Evolutionary conservation across 2,888 invertebrate species (phyloP), one percentile per base, ranked within the genome.

Genomic region (Platynereis dumerilii): DNA sequence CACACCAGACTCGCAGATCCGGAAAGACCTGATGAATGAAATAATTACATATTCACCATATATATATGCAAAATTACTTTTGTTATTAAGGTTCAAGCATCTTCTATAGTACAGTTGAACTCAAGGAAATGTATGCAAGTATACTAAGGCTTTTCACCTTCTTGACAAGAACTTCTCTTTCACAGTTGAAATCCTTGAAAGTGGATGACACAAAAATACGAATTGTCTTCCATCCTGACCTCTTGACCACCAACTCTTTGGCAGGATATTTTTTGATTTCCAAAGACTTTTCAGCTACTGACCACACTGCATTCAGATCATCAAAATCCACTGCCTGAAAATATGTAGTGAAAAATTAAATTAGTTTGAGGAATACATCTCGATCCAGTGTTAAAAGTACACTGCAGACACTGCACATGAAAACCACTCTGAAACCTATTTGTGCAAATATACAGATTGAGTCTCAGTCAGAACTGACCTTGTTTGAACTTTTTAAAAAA

Each of bases 141-240:
- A n/a, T n/a, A n/a, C n/a, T n/a, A n/a, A n/a, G n/a, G n/a, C n/a
- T n/a, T 3, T 58, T 56, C 68, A 80, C 81, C 78, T 79, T 76
- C 72, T 82, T 82, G 12, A 83, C 80, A 3, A 83, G 74, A 48
- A 79, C 69, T 68, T 83, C 82, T 64, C 83, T 75, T 64, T 83
- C 83, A 60, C 72, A 74, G 69, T 78, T 80, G 65, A 83, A 83
- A 68, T 83, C 83, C 60, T 77, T 80, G 69, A 83, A 83, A 20
- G 83, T 83, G 64, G 82, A 82, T 1, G 82, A 83, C 15, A 83
- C 81, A 74, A 83, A 83, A n/a, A 83, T 73, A 20, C 80, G 70
- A 10, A 83, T 74, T 58, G 79, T 79, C 61, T 75, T 77, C 80
- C 80, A 82, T 34, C 75, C 78, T 34, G 66, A 58, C n/a, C 72